Base-by-base conservation (phyloP, 2,113 vertebrate genomes). In the Apaloderma vittatum region DNA sequence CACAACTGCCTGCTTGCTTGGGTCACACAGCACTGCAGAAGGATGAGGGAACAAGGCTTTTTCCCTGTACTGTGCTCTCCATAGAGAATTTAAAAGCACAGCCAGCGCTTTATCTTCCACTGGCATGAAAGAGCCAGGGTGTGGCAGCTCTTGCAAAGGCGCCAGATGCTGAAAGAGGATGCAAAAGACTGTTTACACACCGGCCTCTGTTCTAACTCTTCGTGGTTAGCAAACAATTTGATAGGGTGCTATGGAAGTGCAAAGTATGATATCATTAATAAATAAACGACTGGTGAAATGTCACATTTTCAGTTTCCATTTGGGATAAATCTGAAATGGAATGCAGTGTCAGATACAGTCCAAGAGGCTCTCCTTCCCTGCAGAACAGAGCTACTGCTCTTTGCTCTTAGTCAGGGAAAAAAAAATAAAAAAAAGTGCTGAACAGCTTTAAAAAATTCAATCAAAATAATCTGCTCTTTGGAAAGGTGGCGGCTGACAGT, bases 401-500 rank as follows among this genome's bases (percentile, higher is more conserved):
- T 93, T 84, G 75, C 87, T 94, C 58, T 85, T 87, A 76, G 12
- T 66, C 32, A 62, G 71, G 68, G 12, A 37, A 73, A 48, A 78
- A 67, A 83, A 88, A 49, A 97, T 67, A 22, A 3, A 93, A 51
- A 95, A 91, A 98, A 94, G 90, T 95, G 97, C 94, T 97, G 97
- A 97, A 97, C 88, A 95, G 94, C 89, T 96, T 97, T 95, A 95
- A 98, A 97, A 98, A 98, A 97, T 98, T 97, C 97, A 97, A 97
- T 98, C 96, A 97, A 96, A 98, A 96, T 94, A 97, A 98, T 97
- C 97, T 98, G 90, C 93, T 97, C 97, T 96, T 97, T 86, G 89
- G 97, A 98, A 98, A 98, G 97, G 97, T 98, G 97, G 98, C 48
- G 95, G 97, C 97, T 98, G 98, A 98, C 96, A 98, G 97, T 98